Evolutionary conservation across 1,140 invertebrate genomes (phyloP).

Genomic region (Lepeophtheirus salmonis): DNA sequence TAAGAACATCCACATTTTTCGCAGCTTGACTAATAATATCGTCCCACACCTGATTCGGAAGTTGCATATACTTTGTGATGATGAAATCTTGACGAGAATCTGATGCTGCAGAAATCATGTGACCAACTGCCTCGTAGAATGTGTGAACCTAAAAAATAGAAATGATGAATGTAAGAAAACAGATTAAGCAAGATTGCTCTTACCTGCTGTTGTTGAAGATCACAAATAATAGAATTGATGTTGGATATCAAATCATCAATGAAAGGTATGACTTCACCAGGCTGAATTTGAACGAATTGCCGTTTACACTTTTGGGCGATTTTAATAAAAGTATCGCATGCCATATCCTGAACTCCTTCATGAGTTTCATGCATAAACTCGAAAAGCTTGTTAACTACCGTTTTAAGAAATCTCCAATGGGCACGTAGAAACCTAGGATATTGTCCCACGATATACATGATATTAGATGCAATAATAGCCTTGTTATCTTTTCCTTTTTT

Average conservation of each 20-base stretch:
- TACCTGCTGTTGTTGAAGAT: constrained; percentile 87
- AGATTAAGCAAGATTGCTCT: constrained; percentile 16
- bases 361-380: constrained; percentile 99
- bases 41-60: constrained; percentile 98
- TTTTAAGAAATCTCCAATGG: constrained; percentile 99
- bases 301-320: constrained; percentile 96
- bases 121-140: constrained; percentile 98
- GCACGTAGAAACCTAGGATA: constrained; percentile 94
- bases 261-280: constrained; percentile 89
- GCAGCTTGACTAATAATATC: constrained; percentile 80
- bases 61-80: constrained; percentile 90
- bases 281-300: constrained; percentile 91
- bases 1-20: constrained; percentile 81
- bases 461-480: constrained; percentile 98
- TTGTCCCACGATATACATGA: constrained; percentile 99
- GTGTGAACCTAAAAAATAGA: constrained; percentile 64
- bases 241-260: constrained; percentile 95
- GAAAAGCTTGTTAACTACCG: constrained; percentile 98
- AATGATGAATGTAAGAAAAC: constrained; percentile 4
- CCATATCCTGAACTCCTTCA: constrained; percentile 98
- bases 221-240: constrained; percentile 94
- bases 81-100: constrained; percentile 75
- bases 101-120: constrained; percentile 91
- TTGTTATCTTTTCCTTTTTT: constrained; percentile 99
- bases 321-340: constrained; percentile 99